Percentiles rank a stretch among this genome's conserved stretches.
These are phyloP conservation scores for Salminus brasiliensis DNA, from an alignment of 2,113 vertebrate species.

Conservation along the genomic window DNA sequence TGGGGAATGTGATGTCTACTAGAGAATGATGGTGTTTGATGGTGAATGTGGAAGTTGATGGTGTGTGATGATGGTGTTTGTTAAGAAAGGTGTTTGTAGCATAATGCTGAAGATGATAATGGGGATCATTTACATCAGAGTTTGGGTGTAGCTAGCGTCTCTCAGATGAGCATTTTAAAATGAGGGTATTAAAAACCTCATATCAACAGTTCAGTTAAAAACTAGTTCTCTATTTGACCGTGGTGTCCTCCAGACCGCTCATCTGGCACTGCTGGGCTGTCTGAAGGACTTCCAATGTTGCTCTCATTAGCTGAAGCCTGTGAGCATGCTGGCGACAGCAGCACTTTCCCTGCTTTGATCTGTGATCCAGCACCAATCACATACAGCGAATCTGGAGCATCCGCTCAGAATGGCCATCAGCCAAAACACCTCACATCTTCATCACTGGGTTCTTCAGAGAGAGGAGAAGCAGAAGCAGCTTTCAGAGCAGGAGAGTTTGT, in stretches of 20 bases:
- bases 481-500: not conserved
- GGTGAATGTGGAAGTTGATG: no score
- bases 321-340: not conserved
- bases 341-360: constrained; percentile 28
- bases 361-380: not conserved
- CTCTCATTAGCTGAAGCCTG: constrained; percentile 18
- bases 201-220: not conserved
- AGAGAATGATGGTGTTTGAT: no score
- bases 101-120: no score
- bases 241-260: not conserved
- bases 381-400: not conserved
- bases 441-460: not conserved
- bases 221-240: not conserved
- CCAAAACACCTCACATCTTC: not conserved
- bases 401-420: not conserved
- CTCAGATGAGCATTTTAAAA: not conserved
- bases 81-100: no score
- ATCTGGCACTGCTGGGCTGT: not conserved
- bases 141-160: not conserved
- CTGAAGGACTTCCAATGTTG: not conserved
- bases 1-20: no score
- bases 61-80: no score
- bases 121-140: not conserved
- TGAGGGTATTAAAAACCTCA: not conserved
- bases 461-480: not conserved